These are phyloP conservation scores for Serranus cabrilla DNA, from an alignment of 2,797 vertebrate genomes.

Conservation along the genomic window DNA sequence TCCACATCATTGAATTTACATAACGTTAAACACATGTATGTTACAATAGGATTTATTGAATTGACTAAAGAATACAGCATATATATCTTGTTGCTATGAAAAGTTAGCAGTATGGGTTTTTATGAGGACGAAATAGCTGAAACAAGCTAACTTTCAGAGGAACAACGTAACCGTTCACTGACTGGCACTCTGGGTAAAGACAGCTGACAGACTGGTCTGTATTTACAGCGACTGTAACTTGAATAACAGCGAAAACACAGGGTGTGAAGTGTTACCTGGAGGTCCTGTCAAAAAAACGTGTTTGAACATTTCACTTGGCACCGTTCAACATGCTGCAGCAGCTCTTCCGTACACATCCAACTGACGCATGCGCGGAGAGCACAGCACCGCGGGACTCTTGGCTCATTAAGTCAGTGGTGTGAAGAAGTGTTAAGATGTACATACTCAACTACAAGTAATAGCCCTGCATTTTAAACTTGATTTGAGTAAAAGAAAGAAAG, in stretches of 20 bases:
- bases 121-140: background rate
- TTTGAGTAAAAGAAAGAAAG: too few relatives aligned
- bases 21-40: background rate
- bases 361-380: constrained; percentile 69
- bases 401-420: background rate
- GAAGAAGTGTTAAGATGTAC: background rate
- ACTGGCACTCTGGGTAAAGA: background rate
- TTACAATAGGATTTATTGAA: background rate
- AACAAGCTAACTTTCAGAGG: constrained; percentile 7
- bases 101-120: accelerated
- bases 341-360: constrained; percentile 66
- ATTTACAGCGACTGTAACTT: background rate
- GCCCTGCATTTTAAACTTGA: too few relatives aligned
- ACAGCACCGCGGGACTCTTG: accelerated
- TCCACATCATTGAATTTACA: background rate
- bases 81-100: background rate
- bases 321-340: background rate
- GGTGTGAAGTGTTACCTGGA: constrained; percentile 83
- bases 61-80: background rate
- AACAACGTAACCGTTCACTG: background rate
- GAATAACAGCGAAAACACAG: background rate
- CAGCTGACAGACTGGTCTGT: background rate
- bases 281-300: constrained; percentile 91
- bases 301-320: constrained; percentile 73
- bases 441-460: too few relatives aligned